phyloP scores from a whole-genome alignment of 1,140 invertebrate species.

The Stegodyphus dumicola region DNA sequence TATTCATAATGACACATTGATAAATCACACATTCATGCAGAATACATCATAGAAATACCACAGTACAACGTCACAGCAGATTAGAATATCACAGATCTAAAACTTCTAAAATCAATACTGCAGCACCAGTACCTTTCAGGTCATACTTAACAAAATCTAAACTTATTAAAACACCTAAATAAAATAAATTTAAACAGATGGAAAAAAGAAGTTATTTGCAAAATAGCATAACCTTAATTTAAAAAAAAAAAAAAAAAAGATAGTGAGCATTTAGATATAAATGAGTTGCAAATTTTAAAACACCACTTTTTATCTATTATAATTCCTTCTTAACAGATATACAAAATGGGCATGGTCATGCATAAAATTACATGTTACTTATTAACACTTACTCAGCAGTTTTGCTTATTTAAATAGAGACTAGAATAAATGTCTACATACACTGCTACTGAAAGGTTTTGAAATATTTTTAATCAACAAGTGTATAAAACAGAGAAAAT shows the following conservation, averaged over 20 bases:
- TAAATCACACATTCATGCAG: constrained; percentile 1
- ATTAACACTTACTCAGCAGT: too few relatives aligned
- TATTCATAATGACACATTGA: not conserved
- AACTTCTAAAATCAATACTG: constrained; percentile 53
- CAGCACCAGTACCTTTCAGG: constrained; percentile 46
- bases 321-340: not conserved
- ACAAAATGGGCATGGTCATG: too few relatives aligned
- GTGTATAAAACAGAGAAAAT: too few relatives aligned
- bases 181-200: too few relatives aligned
- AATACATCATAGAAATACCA: constrained; percentile 32
- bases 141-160: constrained; percentile 29
- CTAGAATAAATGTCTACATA: too few relatives aligned
- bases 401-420: too few relatives aligned
- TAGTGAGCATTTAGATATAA: not conserved
- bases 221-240: too few relatives aligned
- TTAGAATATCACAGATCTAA: constrained; percentile 58
- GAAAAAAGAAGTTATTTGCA: too few relatives aligned
- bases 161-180: not conserved
- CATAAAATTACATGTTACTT: too few relatives aligned
- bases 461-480: too few relatives aligned
- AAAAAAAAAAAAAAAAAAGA: not conserved
- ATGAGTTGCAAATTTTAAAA: not conserved
- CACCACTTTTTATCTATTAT: not conserved
- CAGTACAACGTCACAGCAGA: constrained; percentile 37
- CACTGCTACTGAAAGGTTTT: too few relatives aligned